Percentiles rank a stretch among this genome's conserved stretches.
These are phyloP conservation scores for Spea bombifrons DNA, from an alignment of 2,113 vertebrate species.

Conservation along the genomic window DNA sequence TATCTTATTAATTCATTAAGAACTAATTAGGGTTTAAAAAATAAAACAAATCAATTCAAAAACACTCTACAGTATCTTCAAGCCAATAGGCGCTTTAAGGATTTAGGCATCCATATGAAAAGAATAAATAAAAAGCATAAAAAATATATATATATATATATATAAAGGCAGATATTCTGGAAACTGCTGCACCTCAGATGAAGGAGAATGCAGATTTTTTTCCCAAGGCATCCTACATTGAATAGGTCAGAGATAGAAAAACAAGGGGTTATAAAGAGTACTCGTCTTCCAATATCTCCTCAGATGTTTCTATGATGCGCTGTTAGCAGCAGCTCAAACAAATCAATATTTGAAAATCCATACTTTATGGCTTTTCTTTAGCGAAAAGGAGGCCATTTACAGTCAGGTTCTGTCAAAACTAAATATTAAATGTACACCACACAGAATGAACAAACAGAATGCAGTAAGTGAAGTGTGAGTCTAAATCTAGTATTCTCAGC, in stretches of 20 bases:
- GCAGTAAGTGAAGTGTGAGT: neutral
- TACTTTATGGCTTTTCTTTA: neutral
- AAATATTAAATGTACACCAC: neutral
- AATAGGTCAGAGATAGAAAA: slow-evolving; percentile 27
- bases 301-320: slow-evolving; percentile 17
- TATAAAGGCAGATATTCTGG: slow-evolving; percentile 14
- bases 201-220: slow-evolving; percentile 18
- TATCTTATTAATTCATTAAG: neutral
- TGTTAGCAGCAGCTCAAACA: slow-evolving; percentile 20
- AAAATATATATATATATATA: too few species aligned
- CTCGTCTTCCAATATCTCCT: neutral
- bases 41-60: neutral
- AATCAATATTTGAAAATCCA: slow-evolving; percentile 37
- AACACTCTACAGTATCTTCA: neutral
- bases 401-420: neutral
- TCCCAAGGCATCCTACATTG: neutral
- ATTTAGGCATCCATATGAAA: slow-evolving; percentile 1
- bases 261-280: slow-evolving; percentile 17
- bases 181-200: slow-evolving; percentile 5
- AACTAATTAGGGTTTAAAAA: neutral
- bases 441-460: neutral
- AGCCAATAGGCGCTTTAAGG: neutral
- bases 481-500: too few species aligned
- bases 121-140: slow-evolving; percentile 20
- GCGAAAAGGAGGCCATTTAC: neutral